These are phyloP conservation scores for Drosophila triauraria DNA, from an alignment of 1,140 invertebrate species.

Conservation along the genomic window DNA sequence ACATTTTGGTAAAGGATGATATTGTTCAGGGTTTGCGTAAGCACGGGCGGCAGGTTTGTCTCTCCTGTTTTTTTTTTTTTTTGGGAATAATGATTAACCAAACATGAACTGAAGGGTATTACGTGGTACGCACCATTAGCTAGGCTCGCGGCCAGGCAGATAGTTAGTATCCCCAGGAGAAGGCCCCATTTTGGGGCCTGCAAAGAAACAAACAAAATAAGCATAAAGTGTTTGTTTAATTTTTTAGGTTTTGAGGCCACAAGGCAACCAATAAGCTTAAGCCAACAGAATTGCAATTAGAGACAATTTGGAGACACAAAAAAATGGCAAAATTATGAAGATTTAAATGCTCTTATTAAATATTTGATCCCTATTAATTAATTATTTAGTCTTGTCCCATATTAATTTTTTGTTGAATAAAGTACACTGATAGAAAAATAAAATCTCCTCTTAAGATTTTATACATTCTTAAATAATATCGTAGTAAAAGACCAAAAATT, in stretches of 20 bases:
- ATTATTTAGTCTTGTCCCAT: no score
- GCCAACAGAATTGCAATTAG: slow-evolving; percentile 23
- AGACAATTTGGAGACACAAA: slow-evolving; percentile 36
- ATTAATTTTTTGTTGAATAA: no score
- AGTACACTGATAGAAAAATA: no score
- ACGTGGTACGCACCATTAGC: slow-evolving; percentile 11
- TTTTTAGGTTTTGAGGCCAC: slow-evolving; percentile 22
- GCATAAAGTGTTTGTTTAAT: slow-evolving; percentile 37
- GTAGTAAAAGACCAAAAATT: no score
- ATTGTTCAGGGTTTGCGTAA: slow-evolving; percentile 90
- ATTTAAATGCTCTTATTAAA: slow-evolving; percentile 3
- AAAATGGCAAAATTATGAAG: background rate
- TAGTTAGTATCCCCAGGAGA: slow-evolving; percentile 30
- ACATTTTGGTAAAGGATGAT: slow-evolving; percentile 91
- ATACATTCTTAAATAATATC: no score
- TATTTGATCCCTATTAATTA: background rate
- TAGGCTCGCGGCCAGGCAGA: slow-evolving; percentile 39
- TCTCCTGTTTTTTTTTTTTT: slow-evolving; percentile 31
- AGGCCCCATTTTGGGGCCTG: slow-evolving; percentile 58
- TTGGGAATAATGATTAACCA: no score
- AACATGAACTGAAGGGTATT: background rate
- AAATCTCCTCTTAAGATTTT: no score
- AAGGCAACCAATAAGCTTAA: slow-evolving; percentile 44
- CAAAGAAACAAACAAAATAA: slow-evolving; percentile 29
- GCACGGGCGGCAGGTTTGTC: slow-evolving; percentile 89